Base-by-base conservation (phyloP, 2,113 vertebrate genomes). In the Callospermophilus lateralis region DNA sequence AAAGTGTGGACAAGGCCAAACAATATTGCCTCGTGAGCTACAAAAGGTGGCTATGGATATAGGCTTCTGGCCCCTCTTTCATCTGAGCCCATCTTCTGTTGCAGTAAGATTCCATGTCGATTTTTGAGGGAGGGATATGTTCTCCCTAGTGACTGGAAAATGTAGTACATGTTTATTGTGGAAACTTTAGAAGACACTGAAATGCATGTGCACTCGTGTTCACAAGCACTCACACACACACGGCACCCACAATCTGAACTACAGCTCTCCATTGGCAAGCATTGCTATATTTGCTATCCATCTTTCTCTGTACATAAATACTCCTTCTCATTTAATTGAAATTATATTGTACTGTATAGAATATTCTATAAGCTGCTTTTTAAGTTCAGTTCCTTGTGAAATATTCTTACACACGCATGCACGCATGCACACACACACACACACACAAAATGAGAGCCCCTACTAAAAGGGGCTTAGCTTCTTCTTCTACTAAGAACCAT, bases 321-420 rank as follows among this genome's bases (percentile, higher is more conserved):
- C 17, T 58, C 53, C 70, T 95, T 76, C 48, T 80, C 42, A 80
- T 58, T 68, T 81, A 89, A 32, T 68, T 51, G 67, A 55, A 95
- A 84, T 42, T 39, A 32, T 32, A 15, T 68, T 48, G 32, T 67
- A 30, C 7, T 79, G 51, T 26, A 58, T 74, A 11, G n/a, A 39
- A 26, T 79, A 7, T 45, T 78, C 80, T 80, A 65, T 79, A 96
- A 81, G 61, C 19, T 94, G 32, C 32, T 42, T 79, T 96, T 81
- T 22, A 42, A 70, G 30, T 39, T 89, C 20, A 73, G 45, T 37
- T 10, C 72, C 17, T 78, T 37, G 22, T 83, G 88, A 93, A 65
- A 37, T 84, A 48, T 34, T 92, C 55, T 20, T 19, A 55, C 55
- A 58, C 20, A 58, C 0, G 22, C 55, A 58, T 15, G 22, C 55